Evolutionary conservation across 1,140 invertebrate genomes (phyloP).

Genomic region (Rhyacophila brunnea): DNA sequence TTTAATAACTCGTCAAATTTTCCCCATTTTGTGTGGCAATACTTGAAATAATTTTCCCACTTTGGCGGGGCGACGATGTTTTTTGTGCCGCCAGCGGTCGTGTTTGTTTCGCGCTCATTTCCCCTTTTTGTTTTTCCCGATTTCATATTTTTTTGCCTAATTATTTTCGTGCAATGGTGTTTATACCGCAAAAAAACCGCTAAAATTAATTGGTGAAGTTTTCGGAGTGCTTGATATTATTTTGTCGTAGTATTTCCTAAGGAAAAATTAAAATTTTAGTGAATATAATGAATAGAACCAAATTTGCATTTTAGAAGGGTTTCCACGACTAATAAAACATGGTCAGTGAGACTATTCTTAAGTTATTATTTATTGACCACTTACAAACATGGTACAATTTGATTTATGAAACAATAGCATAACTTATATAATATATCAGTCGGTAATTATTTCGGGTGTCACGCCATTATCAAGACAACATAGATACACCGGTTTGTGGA

Average conservation of each 20-base stretch:
- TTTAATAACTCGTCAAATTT: background rate
- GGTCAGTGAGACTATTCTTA: too few relatives aligned
- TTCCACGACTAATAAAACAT: too few relatives aligned
- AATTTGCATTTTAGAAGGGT: too few relatives aligned
- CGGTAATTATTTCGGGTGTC: too few relatives aligned
- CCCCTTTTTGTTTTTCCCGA: slow-evolving; percentile 18
- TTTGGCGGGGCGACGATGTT: slow-evolving; percentile 8
- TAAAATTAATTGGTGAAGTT: slow-evolving; percentile 35
- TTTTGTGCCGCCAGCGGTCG: slow-evolving; percentile 11
- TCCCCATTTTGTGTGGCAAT: background rate
- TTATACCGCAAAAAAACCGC: slow-evolving; percentile 21
- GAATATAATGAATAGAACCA: too few relatives aligned
- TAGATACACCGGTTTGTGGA: too few relatives aligned
- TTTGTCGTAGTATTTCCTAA: background rate
- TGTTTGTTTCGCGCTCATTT: slow-evolving; percentile 28
- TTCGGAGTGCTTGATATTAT: slow-evolving; percentile 8
- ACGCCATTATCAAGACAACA: too few relatives aligned
- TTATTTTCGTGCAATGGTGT: slow-evolving; percentile 34
- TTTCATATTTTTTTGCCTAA: slow-evolving; percentile 35
- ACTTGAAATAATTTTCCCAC: slow-evolving; percentile 9
- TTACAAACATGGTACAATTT: too few relatives aligned
- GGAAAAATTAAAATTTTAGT: background rate
- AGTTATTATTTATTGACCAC: too few relatives aligned
- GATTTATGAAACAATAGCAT: too few relatives aligned
- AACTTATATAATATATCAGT: too few relatives aligned